phyloP scores from a whole-genome alignment of 2,113 vertebrate species.

The Paramormyrops kingsleyae region DNA sequence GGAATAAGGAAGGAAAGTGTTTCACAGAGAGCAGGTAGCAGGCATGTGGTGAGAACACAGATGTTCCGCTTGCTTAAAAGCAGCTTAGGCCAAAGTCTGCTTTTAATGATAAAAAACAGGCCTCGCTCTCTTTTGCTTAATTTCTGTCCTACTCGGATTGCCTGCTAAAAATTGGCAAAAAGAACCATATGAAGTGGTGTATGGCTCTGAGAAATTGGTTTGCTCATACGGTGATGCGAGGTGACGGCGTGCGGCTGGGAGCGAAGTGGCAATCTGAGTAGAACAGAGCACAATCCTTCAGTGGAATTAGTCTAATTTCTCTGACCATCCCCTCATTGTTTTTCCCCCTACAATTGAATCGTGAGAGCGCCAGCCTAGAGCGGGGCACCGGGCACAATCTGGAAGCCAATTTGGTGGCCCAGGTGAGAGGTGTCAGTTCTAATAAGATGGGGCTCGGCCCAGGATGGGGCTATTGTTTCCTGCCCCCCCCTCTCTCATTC shows the following conservation, averaged over 20 bases:
- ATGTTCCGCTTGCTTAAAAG: constrained; percentile 55
- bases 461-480: constrained; percentile 8
- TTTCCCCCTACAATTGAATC: background rate
- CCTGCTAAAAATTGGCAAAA: constrained; percentile 20
- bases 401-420: constrained; percentile 12
- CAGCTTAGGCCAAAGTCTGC: constrained; percentile 47
- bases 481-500: constrained; percentile 33
- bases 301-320: constrained; percentile 18
- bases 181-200: constrained; percentile 36
- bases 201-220: constrained; percentile 53
- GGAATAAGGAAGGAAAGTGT: background rate
- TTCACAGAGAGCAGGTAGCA: background rate
- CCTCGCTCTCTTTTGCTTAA: constrained; percentile 32
- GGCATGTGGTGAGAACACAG: constrained; percentile 42
- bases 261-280: constrained; percentile 16
- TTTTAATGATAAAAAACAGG: constrained; percentile 50
- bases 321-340: background rate
- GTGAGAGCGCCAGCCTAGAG: background rate
- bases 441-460: constrained; percentile 7
- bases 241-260: constrained; percentile 34
- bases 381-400: background rate
- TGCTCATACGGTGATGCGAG: constrained; percentile 43
- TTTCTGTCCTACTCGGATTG: constrained; percentile 41
- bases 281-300: constrained; percentile 6
- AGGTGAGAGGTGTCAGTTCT: constrained; percentile 25